Conservation (phyloP, 2,113 vertebrate species). For the Odontophorus gujanensis region DNA sequence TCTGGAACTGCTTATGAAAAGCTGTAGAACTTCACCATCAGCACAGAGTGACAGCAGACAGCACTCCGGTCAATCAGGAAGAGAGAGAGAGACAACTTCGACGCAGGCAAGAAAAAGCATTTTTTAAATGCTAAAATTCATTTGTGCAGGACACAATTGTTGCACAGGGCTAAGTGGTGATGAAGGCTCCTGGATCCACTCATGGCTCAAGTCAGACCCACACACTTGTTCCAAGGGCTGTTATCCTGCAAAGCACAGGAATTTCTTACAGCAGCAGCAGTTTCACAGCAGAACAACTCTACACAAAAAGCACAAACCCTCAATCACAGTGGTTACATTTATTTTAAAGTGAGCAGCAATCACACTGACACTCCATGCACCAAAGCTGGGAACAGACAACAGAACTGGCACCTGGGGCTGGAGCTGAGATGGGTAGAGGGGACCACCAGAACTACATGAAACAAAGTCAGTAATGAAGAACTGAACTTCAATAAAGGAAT, state of each 20-base stretch:
- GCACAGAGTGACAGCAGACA: too few species aligned
- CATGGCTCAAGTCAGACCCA: background rate
- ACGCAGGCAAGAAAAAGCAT: background rate
- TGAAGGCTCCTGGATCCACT: background rate
- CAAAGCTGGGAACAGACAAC: background rate
- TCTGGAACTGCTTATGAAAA: background rate
- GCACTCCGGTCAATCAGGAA: background rate
- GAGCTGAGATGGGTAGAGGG: background rate
- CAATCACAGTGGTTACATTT: too few species aligned
- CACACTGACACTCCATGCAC: background rate
- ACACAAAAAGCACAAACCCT: background rate
- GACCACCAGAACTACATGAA: background rate
- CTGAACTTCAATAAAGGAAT: background rate
- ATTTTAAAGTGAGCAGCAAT: background rate
- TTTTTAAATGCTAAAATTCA: too few species aligned
- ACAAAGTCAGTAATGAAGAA: background rate
- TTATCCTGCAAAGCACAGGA: background rate
- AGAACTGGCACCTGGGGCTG: fast-evolving
- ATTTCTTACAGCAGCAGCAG: background rate
- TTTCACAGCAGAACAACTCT: background rate
- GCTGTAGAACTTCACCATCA: background rate
- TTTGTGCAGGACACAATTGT: too few species aligned
- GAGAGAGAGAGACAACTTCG: background rate
- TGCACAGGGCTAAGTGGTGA: too few species aligned
- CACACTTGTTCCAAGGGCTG: background rate